Percentiles rank a stretch among this genome's conserved stretches.
phyloP scores from a whole-genome alignment of 2,113 vertebrate genomes.

The Lycaon pictus region DNA sequence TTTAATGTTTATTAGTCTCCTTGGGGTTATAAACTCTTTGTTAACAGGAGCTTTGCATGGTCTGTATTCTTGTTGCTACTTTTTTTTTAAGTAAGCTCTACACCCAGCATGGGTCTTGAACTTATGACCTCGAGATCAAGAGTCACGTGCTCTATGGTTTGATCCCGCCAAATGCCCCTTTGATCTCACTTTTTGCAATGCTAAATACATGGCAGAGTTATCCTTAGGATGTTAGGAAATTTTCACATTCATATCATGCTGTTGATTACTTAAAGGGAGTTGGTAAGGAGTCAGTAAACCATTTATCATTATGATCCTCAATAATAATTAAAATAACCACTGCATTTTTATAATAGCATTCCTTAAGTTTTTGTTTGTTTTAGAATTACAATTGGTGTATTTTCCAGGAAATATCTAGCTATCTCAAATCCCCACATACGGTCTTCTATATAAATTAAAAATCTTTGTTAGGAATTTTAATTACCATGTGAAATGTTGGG shows the following conservation, averaged over 20 bases:
- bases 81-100: neutral
- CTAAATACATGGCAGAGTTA: neutral
- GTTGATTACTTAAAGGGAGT: neutral
- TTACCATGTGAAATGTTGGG: neutral
- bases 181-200: neutral
- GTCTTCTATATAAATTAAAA: constrained; percentile 1
- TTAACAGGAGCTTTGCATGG: neutral
- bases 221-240: neutral
- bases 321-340: neutral
- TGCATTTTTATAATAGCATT: neutral
- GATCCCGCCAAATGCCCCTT: neutral
- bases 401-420: neutral
- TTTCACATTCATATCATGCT: neutral
- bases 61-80: neutral
- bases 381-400: neutral
- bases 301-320: neutral
- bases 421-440: neutral
- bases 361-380: neutral
- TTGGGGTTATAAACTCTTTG: neutral
- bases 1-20: neutral
- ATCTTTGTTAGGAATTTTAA: neutral
- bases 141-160: neutral
- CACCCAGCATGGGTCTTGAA: neutral
- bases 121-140: neutral
- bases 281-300: neutral